Percentiles rank a stretch among this genome's conserved stretches.
Conservation (phyloP, 2,113 vertebrate species). For the Edolisoma coerulescens region DNA sequence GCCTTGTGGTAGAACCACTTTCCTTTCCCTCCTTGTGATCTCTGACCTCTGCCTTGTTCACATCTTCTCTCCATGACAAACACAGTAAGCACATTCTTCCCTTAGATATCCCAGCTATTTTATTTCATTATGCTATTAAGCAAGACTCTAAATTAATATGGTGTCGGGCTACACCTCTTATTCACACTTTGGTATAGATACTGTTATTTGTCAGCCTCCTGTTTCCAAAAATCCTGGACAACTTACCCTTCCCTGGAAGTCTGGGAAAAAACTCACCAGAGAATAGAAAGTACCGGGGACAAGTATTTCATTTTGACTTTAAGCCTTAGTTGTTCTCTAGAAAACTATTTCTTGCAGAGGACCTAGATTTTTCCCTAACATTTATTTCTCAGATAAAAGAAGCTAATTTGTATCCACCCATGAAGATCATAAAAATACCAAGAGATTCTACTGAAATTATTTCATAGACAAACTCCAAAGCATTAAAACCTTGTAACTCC, state of each 20-base stretch:
- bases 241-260: not conserved
- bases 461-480: constrained; percentile 7
- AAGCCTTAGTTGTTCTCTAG: not conserved
- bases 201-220: not conserved
- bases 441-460: not conserved
- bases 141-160: not conserved
- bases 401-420: not conserved
- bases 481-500: not conserved
- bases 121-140: not conserved
- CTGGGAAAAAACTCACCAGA: not conserved
- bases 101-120: not conserved
- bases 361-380: not conserved
- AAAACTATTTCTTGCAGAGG: not conserved
- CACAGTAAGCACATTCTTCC: not conserved
- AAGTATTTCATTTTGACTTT: not conserved
- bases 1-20: not conserved
- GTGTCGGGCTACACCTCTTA: not conserved
- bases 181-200: not conserved
- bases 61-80: not conserved
- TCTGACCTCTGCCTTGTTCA: fast-evolving
- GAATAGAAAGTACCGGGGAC: not conserved
- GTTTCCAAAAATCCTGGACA: not conserved
- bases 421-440: not conserved
- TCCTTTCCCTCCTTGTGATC: not conserved
- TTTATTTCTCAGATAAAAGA: not conserved